A percentile compares a stretch with the other conserved stretches of the same genome.
These are phyloP conservation scores for Caenorhabditis sp. DNA, from an alignment of 2,888 invertebrate species.

Conservation along the genomic window DNA sequence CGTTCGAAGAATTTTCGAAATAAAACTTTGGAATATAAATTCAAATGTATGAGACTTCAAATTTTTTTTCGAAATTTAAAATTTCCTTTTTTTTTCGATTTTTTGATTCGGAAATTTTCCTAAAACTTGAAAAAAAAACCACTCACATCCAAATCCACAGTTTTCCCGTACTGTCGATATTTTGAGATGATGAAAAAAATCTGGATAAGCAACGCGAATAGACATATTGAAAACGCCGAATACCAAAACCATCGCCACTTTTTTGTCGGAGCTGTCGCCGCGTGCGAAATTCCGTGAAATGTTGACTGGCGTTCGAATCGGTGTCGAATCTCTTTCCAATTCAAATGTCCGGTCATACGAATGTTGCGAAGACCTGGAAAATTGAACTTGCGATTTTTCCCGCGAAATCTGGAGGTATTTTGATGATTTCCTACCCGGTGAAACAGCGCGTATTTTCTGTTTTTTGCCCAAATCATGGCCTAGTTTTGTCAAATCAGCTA, in stretches of 20 bases:
- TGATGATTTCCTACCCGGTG: not conserved
- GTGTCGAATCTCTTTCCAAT: constrained; percentile 52
- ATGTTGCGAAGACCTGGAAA: constrained; percentile 54
- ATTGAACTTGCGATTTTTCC: not conserved
- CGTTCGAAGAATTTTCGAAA: too few species aligned
- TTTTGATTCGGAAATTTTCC: too few species aligned
- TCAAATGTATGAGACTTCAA: too few species aligned
- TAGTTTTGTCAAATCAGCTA: not conserved
- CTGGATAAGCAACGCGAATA: constrained; percentile 53
- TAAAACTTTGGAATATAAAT: too few species aligned
- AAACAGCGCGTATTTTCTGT: not conserved
- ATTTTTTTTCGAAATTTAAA: too few species aligned
- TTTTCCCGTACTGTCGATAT: constrained; percentile 66
- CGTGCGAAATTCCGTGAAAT: constrained; percentile 64
- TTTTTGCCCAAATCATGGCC: not conserved
- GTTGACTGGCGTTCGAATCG: constrained; percentile 60
- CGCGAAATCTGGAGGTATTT: not conserved
- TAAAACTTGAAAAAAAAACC: not conserved
- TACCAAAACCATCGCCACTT: constrained; percentile 65
- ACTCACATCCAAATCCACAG: constrained; percentile 69
- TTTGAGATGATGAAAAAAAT: constrained; percentile 61
- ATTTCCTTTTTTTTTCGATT: too few species aligned
- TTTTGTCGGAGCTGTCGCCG: constrained; percentile 59
- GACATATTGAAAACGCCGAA: constrained; percentile 60
- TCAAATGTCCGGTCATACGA: constrained; percentile 52